Evolutionary conservation across 2,888 invertebrate genomes (phyloP).

Genomic region (Tinea semifulvella): DNA sequence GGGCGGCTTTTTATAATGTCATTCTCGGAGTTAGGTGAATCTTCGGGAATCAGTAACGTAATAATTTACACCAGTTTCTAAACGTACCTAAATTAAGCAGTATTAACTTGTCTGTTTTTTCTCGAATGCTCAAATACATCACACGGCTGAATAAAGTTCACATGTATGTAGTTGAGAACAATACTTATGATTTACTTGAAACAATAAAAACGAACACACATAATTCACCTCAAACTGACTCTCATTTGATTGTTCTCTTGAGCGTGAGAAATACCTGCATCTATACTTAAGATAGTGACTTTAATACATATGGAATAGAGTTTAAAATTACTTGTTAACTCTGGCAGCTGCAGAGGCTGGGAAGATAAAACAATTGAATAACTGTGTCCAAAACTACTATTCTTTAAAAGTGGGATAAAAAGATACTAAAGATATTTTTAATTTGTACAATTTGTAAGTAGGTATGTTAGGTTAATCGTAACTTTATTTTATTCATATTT

Average conservation of each 20-base stretch:
- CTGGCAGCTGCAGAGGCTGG: not conserved
- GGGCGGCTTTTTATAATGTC: too few species aligned
- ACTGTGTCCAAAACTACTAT: not conserved
- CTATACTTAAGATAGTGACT: not conserved
- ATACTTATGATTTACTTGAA: constrained; percentile 8
- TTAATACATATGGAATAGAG: not conserved
- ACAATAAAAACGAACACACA: constrained; percentile 4
- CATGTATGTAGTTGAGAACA: constrained; percentile 3
- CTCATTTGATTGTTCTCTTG: constrained; percentile 3
- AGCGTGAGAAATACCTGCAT: not conserved
- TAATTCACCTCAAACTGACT: not conserved
- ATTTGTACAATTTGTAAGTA: too few species aligned
- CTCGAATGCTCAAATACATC: too few species aligned
- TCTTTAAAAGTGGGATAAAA: not conserved
- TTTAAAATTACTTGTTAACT: not conserved
- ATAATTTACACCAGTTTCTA: too few species aligned
- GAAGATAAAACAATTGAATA: constrained; percentile 11
- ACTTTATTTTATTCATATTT: too few species aligned
- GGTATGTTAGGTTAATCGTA: too few species aligned
- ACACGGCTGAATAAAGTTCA: not conserved
- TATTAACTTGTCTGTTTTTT: too few species aligned
- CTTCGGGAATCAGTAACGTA: too few species aligned
- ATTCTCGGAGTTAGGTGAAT: too few species aligned
- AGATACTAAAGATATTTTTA: too few species aligned
- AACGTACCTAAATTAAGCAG: too few species aligned